Conservation (phyloP, 2,797 vertebrate genomes). For the Epinephelus malabaricus region DNA sequence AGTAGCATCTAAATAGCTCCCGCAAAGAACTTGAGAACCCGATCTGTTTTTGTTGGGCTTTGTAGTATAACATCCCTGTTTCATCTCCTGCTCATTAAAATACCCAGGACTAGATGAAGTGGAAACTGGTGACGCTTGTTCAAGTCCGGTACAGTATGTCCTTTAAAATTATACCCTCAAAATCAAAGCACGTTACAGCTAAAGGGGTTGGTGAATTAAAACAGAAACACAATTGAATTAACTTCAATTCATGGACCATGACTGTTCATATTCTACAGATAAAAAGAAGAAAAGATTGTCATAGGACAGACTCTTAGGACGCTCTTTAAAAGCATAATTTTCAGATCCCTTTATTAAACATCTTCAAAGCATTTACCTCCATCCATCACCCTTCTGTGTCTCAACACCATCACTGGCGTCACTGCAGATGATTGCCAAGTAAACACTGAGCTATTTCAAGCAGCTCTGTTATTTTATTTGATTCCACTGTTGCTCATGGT, state of each 20-base stretch:
- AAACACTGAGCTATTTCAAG: conserved; percentile 35
- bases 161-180: conserved; percentile 41
- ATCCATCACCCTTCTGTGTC: conserved; percentile 54
- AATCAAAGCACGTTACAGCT: conserved; percentile 67
- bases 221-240: conserved; percentile 47
- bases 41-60: conserved; percentile 58
- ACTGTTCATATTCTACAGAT: conserved; percentile 37
- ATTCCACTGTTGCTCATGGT: conserved; percentile 91
- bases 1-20: conserved; percentile 53
- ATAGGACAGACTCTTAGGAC: conserved; percentile 24
- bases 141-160: conserved; percentile 24
- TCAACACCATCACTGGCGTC: conserved; percentile 37
- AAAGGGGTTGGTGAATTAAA: conserved; percentile 43
- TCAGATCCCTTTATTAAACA: conserved; percentile 87
- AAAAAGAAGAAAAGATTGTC: neutral
- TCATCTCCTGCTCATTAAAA: conserved; percentile 71
- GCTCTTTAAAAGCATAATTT: conserved; percentile 33
- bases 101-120: conserved; percentile 45
- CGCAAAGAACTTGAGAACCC: conserved; percentile 44
- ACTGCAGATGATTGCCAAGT: conserved; percentile 44
- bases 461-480: conserved; percentile 84
- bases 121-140: conserved; percentile 34
- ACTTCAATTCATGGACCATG: conserved; percentile 31
- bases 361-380: conserved; percentile 74
- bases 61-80: conserved; percentile 50